phyloP scores from a whole-genome alignment of 2,113 vertebrate species.

The Ictidomys tridecemlineatus region DNA sequence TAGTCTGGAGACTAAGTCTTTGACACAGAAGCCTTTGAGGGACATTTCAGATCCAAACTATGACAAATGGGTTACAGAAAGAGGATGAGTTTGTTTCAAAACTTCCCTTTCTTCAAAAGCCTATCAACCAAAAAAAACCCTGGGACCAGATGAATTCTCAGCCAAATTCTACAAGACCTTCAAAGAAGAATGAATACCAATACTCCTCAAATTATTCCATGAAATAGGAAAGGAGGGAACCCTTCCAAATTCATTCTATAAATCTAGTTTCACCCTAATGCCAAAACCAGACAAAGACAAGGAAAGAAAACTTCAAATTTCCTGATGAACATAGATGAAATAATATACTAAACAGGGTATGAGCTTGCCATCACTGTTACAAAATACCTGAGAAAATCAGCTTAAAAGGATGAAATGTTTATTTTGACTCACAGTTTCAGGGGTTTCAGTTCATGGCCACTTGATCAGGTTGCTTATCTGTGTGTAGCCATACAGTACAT shows the following conservation, averaged over 20 bases:
- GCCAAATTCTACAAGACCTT: no score
- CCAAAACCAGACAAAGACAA: background rate
- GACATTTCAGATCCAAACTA: background rate
- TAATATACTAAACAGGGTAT: background rate
- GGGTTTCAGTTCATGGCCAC: background rate
- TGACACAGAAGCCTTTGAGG: no score
- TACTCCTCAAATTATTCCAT: no score
- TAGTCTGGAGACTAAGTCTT: no score
- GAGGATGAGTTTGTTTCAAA: background rate
- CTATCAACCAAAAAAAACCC: no score
- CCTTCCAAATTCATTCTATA: no score
- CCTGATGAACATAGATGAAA: background rate
- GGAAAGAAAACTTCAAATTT: background rate
- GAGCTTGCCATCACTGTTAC: background rate
- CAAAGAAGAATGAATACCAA: no score
- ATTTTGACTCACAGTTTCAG: background rate
- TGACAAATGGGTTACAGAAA: background rate
- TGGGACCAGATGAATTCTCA: no score
- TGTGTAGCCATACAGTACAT: background rate
- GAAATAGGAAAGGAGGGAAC: no score
- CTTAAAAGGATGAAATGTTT: background rate
- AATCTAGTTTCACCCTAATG: no score
- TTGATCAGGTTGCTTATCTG: background rate
- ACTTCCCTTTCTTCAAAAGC: background rate
- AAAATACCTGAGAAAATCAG: background rate